Base-by-base conservation (phyloP, 1,140 invertebrate species). In the Temnothorax longispinosus region DNA sequence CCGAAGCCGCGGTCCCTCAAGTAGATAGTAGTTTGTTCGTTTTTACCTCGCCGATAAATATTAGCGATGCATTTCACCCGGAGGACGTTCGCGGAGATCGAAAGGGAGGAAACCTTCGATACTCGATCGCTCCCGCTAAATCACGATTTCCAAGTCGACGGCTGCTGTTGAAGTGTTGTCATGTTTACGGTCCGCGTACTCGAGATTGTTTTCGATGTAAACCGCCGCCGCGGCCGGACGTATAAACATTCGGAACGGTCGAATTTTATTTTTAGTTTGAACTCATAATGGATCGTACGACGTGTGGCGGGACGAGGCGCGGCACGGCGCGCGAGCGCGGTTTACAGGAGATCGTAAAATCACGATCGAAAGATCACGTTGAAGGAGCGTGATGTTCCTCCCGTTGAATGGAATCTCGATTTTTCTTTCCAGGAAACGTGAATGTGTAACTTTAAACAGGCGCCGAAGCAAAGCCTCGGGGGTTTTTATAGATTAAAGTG, bases 261-360 rank as follows among this genome's bases (percentile, higher is more conserved):
- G 38, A 44, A 81, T 52, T 50, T 87, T 90, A 88, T 86, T 90
- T 90, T 88, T 90, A 56, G 81, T 77, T 72, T 56, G 60, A 35
- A 47, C 47, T 89, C 21, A 21, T 47, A 27, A 52, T 74, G 52
- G 56, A 87, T 67, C 11, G 62, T 11, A 7, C 1, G 27, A 35
- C 38, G 11, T 1, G 47, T 54, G 50, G 15, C 18, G 21, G 15
- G 11, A 21, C 32, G 21, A 54, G 13, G 56, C 18, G 15, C 21
- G 50, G 56, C 18, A 11, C 21, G 32, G 27, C 35, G 54, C 3
- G 4, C 62, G 4, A 41, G 10, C 38, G 44, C n/a, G 41, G 38
- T 54, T 18, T 69, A 69, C 47, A 13, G 56, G 32, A 74, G 27
- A 44, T 72, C 47, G 35, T 4, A 52, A 72, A 72, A 15, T 72